Evolutionary conservation across 1,140 invertebrate species (phyloP).

Genomic region (Pygmarrhopalites habei): DNA sequence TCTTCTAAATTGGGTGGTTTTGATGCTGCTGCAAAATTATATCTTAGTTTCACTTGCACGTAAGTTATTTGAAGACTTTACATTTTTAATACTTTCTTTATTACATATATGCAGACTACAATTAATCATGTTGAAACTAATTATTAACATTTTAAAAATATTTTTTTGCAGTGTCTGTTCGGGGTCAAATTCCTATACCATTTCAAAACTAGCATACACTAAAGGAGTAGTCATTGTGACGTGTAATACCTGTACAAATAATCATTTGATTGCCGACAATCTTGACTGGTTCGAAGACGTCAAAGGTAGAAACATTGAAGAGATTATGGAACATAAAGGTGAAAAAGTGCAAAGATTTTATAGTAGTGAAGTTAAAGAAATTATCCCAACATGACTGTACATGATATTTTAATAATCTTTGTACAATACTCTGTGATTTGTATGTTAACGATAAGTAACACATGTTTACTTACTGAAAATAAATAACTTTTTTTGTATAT

Average conservation of each 20-base stretch:
- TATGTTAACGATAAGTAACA: too few relatives aligned
- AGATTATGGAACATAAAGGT: conserved; percentile 49
- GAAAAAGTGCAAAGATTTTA: conserved; percentile 43
- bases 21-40: conserved; percentile 25
- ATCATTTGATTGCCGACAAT: conserved; percentile 53
- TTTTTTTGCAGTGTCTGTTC: conserved; percentile 28
- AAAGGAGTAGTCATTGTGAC: conserved; percentile 51
- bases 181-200: conserved; percentile 43
- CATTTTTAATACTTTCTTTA: background rate
- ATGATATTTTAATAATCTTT: background rate
- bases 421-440: background rate
- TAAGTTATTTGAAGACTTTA: conserved; percentile 21
- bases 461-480: too few relatives aligned
- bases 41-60: conserved; percentile 37
- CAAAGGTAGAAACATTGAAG: conserved; percentile 49
- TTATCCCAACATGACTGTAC: conserved; percentile 15
- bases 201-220: conserved; percentile 49
- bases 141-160: background rate
- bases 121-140: background rate
- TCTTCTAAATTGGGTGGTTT: too few relatives aligned
- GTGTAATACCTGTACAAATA: conserved; percentile 48
- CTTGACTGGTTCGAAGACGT: conserved; percentile 50
- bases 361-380: conserved; percentile 21
- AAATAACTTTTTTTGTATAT: too few relatives aligned
- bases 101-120: background rate